These are phyloP conservation scores for Drosophila prostipennis DNA, from an alignment of 2,888 invertebrate species.

Conservation along the genomic window DNA sequence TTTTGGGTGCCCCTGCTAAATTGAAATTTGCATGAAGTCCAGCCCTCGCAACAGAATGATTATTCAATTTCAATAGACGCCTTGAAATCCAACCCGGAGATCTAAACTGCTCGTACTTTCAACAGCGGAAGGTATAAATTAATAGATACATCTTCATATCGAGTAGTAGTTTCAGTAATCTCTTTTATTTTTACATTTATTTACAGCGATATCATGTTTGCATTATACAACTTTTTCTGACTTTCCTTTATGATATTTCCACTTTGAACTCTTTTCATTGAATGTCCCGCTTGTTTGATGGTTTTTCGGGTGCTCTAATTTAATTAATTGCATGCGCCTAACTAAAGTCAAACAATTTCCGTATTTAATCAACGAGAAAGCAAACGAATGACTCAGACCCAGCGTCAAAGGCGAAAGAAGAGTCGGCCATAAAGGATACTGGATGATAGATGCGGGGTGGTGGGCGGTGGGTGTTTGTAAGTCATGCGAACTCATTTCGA, in stretches of 20 bases:
- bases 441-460: constrained; percentile 13
- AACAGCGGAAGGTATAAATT: neutral
- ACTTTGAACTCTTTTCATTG: constrained; percentile 23
- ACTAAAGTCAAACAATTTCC: constrained; percentile 68
- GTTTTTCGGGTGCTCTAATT: constrained; percentile 55
- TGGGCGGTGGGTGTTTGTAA: constrained; percentile 24
- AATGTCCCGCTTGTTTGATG: constrained; percentile 39
- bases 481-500: constrained; percentile 61
- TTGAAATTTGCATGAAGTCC: constrained; percentile 68
- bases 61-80: constrained; percentile 59
- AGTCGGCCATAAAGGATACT: constrained; percentile 38
- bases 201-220: too few relatives aligned
- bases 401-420: constrained; percentile 12
- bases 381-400: constrained; percentile 63
- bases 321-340: constrained; percentile 69
- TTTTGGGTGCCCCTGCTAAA: constrained; percentile 49
- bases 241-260: neutral
- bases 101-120: constrained; percentile 32
- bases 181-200: too few relatives aligned
- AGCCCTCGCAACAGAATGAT: constrained; percentile 54
- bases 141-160: neutral
- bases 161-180: neutral
- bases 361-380: constrained; percentile 73
- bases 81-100: constrained; percentile 46
- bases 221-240: too few relatives aligned